These are phyloP conservation scores for Therioaphis trifolii DNA, from an alignment of 2,888 invertebrate genomes.

Conservation along the genomic window DNA sequence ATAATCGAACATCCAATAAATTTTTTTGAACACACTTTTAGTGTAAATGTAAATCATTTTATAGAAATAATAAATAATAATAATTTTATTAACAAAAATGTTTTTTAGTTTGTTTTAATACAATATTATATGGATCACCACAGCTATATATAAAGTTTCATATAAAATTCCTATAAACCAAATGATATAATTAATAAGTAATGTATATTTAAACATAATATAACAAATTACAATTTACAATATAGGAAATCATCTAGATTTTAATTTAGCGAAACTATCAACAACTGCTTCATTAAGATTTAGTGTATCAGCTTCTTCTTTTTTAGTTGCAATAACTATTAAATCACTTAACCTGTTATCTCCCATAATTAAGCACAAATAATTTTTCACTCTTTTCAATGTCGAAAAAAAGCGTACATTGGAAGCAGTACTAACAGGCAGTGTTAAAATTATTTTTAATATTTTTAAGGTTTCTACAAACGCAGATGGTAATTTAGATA, in stretches of 20 bases:
- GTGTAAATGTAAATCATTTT: no score
- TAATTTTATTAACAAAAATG: no score
- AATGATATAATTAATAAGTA: slow-evolving; percentile 14
- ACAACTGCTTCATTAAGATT: no score
- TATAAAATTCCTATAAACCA: background rate
- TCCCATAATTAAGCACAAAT: background rate
- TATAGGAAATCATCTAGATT: background rate
- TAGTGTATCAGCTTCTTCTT: no score
- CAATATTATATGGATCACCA: no score
- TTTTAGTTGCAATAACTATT: no score
- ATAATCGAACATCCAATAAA: no score
- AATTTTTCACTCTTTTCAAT: slow-evolving; percentile 5
- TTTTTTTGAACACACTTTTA: no score
- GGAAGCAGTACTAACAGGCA: background rate
- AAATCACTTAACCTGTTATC: slow-evolving; percentile 1
- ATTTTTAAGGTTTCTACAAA: slow-evolving; percentile 11
- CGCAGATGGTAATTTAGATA: background rate
- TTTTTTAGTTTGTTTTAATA: no score
- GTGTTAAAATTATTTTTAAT: background rate
- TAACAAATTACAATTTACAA: background rate
- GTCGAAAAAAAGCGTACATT: background rate
- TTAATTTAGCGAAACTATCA: background rate
- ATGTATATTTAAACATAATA: background rate
- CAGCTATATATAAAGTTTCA: no score
- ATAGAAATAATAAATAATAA: no score